A percentile compares a stretch with the other conserved stretches of the same genome.
phyloP scores from a whole-genome alignment of 2,113 vertebrate genomes.

The Gavia stellata region DNA sequence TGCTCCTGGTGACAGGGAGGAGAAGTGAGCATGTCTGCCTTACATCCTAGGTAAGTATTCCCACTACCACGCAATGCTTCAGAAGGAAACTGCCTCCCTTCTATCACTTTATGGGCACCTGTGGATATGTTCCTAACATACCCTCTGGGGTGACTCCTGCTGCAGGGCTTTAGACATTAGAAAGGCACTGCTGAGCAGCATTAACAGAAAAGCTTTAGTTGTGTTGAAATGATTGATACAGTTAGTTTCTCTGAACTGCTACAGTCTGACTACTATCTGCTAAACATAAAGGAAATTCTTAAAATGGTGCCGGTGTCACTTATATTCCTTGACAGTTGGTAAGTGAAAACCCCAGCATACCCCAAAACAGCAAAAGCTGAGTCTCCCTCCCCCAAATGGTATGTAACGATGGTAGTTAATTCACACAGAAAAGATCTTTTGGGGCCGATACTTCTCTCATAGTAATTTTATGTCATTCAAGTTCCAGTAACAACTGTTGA shows the following conservation, averaged over 20 bases:
- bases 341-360: background rate
- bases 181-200: background rate
- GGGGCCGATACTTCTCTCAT: background rate
- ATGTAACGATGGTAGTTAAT: background rate
- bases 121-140: background rate
- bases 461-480: conserved; percentile 5
- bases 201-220: background rate
- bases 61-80: background rate
- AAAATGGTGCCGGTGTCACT: background rate
- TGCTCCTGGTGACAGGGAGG: background rate
- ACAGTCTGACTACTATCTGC: conserved; percentile 20
- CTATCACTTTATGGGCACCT: background rate
- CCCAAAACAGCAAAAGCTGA: background rate
- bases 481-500: conserved; percentile 21
- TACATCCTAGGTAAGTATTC: background rate
- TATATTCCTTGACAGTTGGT: background rate
- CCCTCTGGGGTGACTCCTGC: background rate
- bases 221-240: background rate
- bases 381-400: background rate
- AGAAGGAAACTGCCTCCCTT: background rate
- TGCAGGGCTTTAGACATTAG: background rate
- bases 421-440: background rate
- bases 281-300: conserved; percentile 23
- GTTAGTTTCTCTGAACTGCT: background rate
- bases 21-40: background rate